Base-by-base conservation (phyloP, 2,113 vertebrate genomes). In the Amia ocellicauda region DNA sequence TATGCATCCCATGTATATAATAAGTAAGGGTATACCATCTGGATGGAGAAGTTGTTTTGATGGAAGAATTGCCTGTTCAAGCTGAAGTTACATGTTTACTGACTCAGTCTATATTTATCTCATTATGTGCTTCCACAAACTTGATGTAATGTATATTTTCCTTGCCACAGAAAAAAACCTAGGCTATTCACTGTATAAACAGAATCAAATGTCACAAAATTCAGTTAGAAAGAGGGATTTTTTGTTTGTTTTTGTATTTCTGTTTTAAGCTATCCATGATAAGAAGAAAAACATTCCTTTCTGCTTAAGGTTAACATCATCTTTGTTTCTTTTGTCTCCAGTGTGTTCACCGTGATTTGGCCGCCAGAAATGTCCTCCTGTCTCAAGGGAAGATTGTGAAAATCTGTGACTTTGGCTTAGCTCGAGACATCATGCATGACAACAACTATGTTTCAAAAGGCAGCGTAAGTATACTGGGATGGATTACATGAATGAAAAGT, bases 381-480 rank as follows among this genome's bases (percentile, higher is more conserved):
- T 97, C 97, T 45, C 94, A 98, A 71, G 96, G 97, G 55, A 98
- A 96, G 78, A 98, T 98, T 0, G 96, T 99, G 77, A 99, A 99
- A 88, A 99, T 99, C 81, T 99, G 97, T 75, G 97, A 99, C 83
- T 99, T 99, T 50, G 97, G 96, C 14, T 78, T 99, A 75, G 97
- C 97, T 66, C 90, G 97, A 74, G 97, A 99, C 81, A 99, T 99
- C 82, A 98, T 99, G 97, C 97, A 99, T 3, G 97, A 99, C 78
- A 98, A 94, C 58, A 99, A 99, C 88, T 99, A 99, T 8, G 97
- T 99, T 69, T 99, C 97, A 47, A 99, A 99, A 86, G 97, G 97
- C 81, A 99, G 95, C 0, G 97, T 99, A 89, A 56, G 97, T 95
- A 74, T 49, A 3, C 7, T 14, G 16, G 22, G 14, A 47, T 47